Evolutionary conservation across 2,797 vertebrate species (phyloP), one percentile per base, ranked within the genome.

Genomic region (Silurus lanzhouensis): DNA sequence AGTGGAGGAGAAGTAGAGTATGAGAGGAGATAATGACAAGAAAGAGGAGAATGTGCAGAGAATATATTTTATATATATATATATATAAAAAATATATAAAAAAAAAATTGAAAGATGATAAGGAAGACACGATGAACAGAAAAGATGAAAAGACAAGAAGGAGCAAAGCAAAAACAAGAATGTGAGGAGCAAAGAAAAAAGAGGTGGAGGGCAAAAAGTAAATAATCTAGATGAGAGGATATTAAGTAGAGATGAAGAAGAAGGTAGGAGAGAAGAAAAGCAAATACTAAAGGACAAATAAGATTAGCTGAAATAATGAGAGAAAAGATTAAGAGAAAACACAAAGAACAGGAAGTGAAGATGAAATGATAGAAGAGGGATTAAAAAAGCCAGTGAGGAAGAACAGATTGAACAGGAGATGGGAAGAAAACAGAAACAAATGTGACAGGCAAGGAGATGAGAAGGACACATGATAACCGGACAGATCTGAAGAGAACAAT

Each of bases 361-460:
- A 19, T 15, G 27, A 70, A 31, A 68, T 22, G 20, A 74, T 10
- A 55, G 4, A 5, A 27, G 5, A 67, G 15, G 46, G 38, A 4
- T 38, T 52, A 19, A 46, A 27, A 48, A 22, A 15, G n/a, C n/a
- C n/a, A 19, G 2, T 3, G 13, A 44, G 20, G 13, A 64, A 17
- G 13, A 25, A 19, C 55, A 12, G 22, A 81, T 4, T 7, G 67
- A 86, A 72, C 90, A 44, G 14, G n/a, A 20, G 7, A 81, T 52
- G 76, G 4, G 19, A 63, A 38, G 25, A 61, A 61, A 61, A 80
- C 17, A 1, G 25, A 17, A 60, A 20, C 2, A 38, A 78, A 61
- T 4, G 3, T 3, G 19, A 58, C 25, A 20, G 55, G n/a, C 15
- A 27, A 17, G 52, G 72, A 58, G 52, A 58, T 25, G 7, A 19